Percentiles rank a stretch among this genome's conserved stretches.
These are phyloP conservation scores for Ectemnius cavifrons DNA, from an alignment of 2,888 invertebrate species.

Conservation along the genomic window DNA sequence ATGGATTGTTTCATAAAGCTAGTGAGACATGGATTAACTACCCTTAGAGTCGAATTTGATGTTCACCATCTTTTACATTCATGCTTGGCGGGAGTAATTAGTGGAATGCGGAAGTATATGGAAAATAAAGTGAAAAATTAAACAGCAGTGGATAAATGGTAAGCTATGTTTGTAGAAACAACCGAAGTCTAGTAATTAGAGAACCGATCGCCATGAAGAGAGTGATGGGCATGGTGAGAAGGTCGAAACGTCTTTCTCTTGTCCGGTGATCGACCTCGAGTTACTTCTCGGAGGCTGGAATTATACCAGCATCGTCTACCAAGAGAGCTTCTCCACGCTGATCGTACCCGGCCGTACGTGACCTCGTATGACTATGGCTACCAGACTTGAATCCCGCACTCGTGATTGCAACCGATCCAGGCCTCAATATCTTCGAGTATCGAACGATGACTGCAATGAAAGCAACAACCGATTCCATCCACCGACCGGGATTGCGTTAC, in stretches of 20 bases:
- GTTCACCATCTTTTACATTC: no score
- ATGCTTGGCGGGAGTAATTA: no score
- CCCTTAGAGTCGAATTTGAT: not conserved
- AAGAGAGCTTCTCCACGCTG: constrained; percentile 37
- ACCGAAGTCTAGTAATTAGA: no score
- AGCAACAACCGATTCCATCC: no score
- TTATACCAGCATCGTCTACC: no score
- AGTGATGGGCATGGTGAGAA: constrained; percentile 16
- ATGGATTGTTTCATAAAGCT: not conserved
- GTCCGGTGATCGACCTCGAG: constrained; percentile 56
- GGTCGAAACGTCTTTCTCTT: constrained; percentile 58
- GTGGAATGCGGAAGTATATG: no score
- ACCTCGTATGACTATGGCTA: constrained; percentile 69
- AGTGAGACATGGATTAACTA: not conserved
- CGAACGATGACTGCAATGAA: not conserved
- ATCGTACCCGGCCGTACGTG: constrained; percentile 65
- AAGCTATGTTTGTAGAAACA: no score
- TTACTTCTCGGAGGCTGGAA: constrained; percentile 29
- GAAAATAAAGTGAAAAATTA: no score
- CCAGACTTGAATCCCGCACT: constrained; percentile 59
- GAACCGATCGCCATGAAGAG: no score
- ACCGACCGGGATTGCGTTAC: no score
- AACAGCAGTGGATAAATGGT: no score
- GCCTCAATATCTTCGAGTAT: constrained; percentile 24
- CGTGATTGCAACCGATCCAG: constrained; percentile 45